phyloP scores from a whole-genome alignment of 2,888 invertebrate species.

The Callimorpha dominula region DNA sequence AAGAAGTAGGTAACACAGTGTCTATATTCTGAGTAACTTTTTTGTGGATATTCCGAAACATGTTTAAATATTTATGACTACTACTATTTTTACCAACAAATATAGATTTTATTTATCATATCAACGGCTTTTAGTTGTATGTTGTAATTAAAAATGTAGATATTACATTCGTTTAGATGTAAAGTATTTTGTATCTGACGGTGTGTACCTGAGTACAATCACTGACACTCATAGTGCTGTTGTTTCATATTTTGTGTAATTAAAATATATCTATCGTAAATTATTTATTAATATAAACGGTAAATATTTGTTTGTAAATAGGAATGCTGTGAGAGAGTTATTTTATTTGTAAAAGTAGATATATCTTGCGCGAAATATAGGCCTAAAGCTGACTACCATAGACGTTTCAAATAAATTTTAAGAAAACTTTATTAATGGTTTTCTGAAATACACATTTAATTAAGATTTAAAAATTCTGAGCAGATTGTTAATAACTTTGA shows the following conservation, averaged over 20 bases:
- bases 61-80: constrained; percentile 66
- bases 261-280: constrained; percentile 46
- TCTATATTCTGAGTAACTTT: background rate
- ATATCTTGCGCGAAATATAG: constrained; percentile 36
- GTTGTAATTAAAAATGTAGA: constrained; percentile 70
- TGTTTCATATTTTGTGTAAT: constrained; percentile 49
- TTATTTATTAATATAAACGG: constrained; percentile 49
- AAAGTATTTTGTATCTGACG: constrained; percentile 59
- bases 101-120: constrained; percentile 83
- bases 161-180: constrained; percentile 62
- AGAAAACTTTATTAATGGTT: background rate
- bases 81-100: constrained; percentile 75
- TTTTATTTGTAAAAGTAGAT: background rate
- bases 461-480: background rate
- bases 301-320: constrained; percentile 28
- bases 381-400: constrained; percentile 40
- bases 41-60: constrained; percentile 9
- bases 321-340: constrained; percentile 57
- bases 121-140: constrained; percentile 75
- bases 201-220: constrained; percentile 71
- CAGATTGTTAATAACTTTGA: too few species aligned
- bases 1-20: background rate
- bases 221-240: constrained; percentile 49
- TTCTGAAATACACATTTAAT: background rate
- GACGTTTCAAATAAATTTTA: background rate